phyloP scores from a whole-genome alignment of 1,140 invertebrate species.

The Brachionus angularis region DNA sequence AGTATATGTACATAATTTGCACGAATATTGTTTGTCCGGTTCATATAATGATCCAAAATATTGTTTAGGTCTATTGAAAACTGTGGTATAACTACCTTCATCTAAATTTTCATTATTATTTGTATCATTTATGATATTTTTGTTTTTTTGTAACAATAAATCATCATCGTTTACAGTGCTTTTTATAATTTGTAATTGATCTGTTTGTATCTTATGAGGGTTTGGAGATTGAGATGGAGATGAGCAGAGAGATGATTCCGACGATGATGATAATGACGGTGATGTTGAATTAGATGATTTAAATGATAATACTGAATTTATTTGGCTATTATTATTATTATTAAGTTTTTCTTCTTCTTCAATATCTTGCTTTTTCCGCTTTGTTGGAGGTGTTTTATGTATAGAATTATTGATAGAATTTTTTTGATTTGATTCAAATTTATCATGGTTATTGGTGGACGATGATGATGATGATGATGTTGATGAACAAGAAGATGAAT shows the following conservation, averaged over 20 bases:
- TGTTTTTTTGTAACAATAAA: too few relatives aligned
- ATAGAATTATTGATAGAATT: too few relatives aligned
- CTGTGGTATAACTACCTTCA: not conserved
- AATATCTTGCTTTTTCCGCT: not conserved
- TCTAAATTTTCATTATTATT: not conserved
- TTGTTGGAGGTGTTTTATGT: not conserved
- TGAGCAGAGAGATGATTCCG: not conserved
- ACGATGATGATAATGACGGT: slow-evolving; percentile 7
- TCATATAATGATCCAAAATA: slow-evolving; percentile 42
- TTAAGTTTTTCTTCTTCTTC: slow-evolving; percentile 1
- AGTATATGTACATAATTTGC: slow-evolving; percentile 38
- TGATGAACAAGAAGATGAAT: not conserved
- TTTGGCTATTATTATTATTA: too few relatives aligned
- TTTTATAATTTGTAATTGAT: slow-evolving; percentile 18
- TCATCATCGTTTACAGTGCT: not conserved
- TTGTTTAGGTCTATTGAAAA: slow-evolving; percentile 42
- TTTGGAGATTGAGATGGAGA: slow-evolving; percentile 19
- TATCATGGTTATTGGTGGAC: not conserved
- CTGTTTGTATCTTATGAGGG: not conserved
- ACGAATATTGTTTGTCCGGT: slow-evolving; percentile 44
- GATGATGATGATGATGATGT: not conserved
- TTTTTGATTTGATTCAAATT: not conserved
- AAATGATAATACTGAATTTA: not conserved
- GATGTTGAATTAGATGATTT: slow-evolving; percentile 10
- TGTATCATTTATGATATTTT: too few relatives aligned